Percentiles rank a stretch among this genome's conserved stretches.
Evolutionary conservation across 2,888 invertebrate species (phyloP).

Genomic region (Gasteruption jaculator): DNA sequence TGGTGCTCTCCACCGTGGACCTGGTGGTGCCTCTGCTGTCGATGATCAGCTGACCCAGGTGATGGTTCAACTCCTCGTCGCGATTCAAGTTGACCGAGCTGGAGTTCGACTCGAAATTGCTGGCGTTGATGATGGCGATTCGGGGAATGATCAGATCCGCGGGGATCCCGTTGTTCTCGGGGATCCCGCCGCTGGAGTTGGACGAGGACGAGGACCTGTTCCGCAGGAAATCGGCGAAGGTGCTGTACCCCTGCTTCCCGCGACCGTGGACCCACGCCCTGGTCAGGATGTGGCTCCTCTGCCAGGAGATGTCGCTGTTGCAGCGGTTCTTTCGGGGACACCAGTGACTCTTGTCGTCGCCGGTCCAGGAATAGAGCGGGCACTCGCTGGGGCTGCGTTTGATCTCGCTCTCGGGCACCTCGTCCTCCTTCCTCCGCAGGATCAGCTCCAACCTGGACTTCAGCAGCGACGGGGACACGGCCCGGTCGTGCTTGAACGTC

Average conservation of each 20-base stretch:
- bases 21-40: constrained; percentile 13
- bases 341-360: constrained; percentile 22
- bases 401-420: constrained; percentile 21
- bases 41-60: constrained; percentile 4
- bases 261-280: constrained; percentile 40
- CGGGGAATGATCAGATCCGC: constrained; percentile 39
- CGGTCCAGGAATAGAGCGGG: constrained; percentile 30
- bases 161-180: constrained; percentile 8
- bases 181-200: constrained; percentile 20
- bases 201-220: constrained; percentile 24
- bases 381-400: constrained; percentile 31
- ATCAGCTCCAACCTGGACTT: constrained; percentile 45
- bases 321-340: constrained; percentile 36
- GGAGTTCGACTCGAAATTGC: constrained; percentile 46
- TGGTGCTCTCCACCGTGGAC: constrained; percentile 39
- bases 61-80: constrained; percentile 24
- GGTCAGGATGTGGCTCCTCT: constrained; percentile 34
- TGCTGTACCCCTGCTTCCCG: constrained; percentile 34
- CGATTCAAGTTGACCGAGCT: constrained; percentile 43
- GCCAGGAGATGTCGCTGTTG: constrained; percentile 45
- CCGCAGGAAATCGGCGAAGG: constrained; percentile 27
- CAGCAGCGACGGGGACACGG: constrained; percentile 43
- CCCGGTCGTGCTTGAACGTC: constrained; percentile 32
- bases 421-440: constrained; percentile 26
- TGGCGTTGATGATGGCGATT: constrained; percentile 48